These are phyloP conservation scores for Ceratina australensis DNA, from an alignment of 1,140 invertebrate species.

Conservation along the genomic window DNA sequence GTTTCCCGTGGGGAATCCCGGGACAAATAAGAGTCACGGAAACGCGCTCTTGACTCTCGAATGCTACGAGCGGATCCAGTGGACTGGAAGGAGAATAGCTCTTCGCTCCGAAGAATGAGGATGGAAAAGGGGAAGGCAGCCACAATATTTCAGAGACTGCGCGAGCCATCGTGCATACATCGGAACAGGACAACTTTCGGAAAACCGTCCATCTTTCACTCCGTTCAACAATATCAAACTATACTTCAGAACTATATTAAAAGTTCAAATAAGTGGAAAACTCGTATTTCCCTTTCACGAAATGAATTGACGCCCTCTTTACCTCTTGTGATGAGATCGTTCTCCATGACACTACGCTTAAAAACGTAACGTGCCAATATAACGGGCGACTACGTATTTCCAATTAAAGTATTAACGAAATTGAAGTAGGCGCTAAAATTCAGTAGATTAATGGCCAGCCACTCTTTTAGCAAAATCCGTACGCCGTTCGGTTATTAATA, in stretches of 20 bases:
- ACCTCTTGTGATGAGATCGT: no score
- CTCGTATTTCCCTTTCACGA: no score
- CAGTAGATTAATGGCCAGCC: no score
- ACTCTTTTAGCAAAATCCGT: no score
- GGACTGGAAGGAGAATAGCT: slow-evolving; percentile 25
- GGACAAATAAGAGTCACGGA: slow-evolving; percentile 45
- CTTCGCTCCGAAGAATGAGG: not conserved
- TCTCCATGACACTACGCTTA: no score
- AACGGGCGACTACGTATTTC: no score
- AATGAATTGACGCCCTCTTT: no score
- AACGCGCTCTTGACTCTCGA: slow-evolving; percentile 24
- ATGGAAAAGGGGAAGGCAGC: not conserved
- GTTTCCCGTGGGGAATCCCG: slow-evolving; percentile 49
- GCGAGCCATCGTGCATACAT: not conserved
- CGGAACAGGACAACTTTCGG: not conserved
- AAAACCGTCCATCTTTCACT: not conserved
- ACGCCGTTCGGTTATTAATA: no score
- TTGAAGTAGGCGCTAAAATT: no score
- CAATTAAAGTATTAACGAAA: no score
- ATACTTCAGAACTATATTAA: not conserved
- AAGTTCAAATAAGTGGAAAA: no score
- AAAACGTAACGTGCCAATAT: no score
- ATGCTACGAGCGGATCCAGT: slow-evolving; percentile 26
- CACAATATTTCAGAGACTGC: not conserved
- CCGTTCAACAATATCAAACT: not conserved